phyloP scores from a whole-genome alignment of 1,140 invertebrate species.

The Saccostrea glomerata region DNA sequence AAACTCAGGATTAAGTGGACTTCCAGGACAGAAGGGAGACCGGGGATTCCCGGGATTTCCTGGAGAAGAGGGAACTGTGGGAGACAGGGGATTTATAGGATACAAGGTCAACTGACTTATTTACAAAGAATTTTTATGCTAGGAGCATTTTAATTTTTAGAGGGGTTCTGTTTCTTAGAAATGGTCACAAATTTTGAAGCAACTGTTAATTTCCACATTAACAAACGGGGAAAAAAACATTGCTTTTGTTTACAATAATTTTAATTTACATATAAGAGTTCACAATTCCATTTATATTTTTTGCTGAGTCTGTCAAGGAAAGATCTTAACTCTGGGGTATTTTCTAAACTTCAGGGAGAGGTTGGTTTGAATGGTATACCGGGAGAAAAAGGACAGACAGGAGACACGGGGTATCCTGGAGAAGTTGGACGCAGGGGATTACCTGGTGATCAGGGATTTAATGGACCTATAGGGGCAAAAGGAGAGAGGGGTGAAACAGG shows the following conservation, averaged over 20 bases:
- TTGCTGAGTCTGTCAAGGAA: too few relatives aligned
- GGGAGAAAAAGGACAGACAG: slow-evolving; percentile 83
- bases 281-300: too few relatives aligned
- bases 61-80: slow-evolving; percentile 65
- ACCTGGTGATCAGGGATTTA: not conserved
- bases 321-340: not conserved
- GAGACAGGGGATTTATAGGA: slow-evolving; percentile 46
- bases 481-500: not conserved
- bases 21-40: slow-evolving; percentile 57
- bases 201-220: too few relatives aligned
- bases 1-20: slow-evolving; percentile 61
- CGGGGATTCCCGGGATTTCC: slow-evolving; percentile 47
- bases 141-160: too few relatives aligned
- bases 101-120: not conserved
- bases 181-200: too few relatives aligned
- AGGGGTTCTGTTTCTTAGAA: too few relatives aligned
- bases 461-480: not conserved
- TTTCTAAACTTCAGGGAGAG: slow-evolving; percentile 48
- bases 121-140: too few relatives aligned
- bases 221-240: not conserved
- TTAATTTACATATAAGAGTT: not conserved
- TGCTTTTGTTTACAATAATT: not conserved
- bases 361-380: slow-evolving; percentile 75
- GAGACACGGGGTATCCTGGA: not conserved
- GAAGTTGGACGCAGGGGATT: not conserved